Evolutionary conservation across 2,113 vertebrate species (phyloP).

Genomic region (Mola mola): DNA sequence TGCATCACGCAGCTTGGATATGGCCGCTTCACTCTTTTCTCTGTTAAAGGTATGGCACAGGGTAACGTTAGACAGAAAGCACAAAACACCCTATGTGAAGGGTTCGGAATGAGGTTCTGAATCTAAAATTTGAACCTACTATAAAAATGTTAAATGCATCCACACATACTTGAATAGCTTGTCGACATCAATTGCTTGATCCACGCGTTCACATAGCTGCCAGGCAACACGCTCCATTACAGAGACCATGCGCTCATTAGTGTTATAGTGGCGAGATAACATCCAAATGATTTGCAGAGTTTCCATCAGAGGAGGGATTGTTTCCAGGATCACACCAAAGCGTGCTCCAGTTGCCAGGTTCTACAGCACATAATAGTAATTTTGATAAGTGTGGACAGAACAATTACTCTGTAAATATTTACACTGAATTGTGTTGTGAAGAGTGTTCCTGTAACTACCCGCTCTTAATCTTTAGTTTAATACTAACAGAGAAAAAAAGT

Average conservation of each 20-base stretch:
- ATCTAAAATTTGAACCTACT: too few species aligned
- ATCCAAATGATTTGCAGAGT: slow-evolving; percentile 90
- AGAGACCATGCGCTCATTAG: slow-evolving; percentile 86
- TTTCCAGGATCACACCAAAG: slow-evolving; percentile 82
- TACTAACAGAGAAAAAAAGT: background rate
- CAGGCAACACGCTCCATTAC: slow-evolving; percentile 93
- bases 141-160: background rate
- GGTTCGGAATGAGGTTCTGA: too few species aligned
- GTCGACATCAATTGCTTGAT: slow-evolving; percentile 79
- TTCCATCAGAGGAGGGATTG: slow-evolving; percentile 88
- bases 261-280: slow-evolving; percentile 90
- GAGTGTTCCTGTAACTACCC: background rate
- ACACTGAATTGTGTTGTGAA: background rate
- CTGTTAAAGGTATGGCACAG: slow-evolving; percentile 69
- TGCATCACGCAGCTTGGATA: slow-evolving; percentile 82
- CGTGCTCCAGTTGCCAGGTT: slow-evolving; percentile 77
- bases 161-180: slow-evolving; percentile 86
- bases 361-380: slow-evolving; percentile 51
- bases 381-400: background rate
- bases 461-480: background rate
- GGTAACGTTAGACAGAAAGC: background rate
- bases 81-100: too few species aligned
- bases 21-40: slow-evolving; percentile 80
- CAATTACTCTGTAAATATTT: background rate
- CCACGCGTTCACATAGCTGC: slow-evolving; percentile 87